These are phyloP conservation scores for fruit fly (Drosophila melanogaster) DNA, from an alignment of 1,140 invertebrate genomes.

Conservation along the genomic window DNA sequence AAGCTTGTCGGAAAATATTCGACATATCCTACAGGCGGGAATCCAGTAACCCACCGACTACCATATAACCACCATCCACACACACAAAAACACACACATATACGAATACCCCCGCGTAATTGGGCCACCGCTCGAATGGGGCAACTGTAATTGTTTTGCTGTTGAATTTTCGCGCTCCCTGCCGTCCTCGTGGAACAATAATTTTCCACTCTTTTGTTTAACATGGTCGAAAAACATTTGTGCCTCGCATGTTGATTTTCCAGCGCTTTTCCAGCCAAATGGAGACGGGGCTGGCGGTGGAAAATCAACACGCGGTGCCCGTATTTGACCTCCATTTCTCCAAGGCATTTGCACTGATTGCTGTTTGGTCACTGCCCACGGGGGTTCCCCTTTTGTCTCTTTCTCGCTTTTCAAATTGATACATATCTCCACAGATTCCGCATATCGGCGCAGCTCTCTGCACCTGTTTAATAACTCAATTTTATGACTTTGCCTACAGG, in stretches of 20 bases:
- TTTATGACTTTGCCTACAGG: slow-evolving; percentile 63
- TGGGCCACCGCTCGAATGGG: slow-evolving; percentile 60
- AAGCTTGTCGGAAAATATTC: slow-evolving; percentile 62
- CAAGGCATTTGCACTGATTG: slow-evolving; percentile 56
- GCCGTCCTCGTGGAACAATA: slow-evolving; percentile 31
- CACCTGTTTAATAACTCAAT: slow-evolving; percentile 79
- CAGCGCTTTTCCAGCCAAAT: slow-evolving; percentile 33
- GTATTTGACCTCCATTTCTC: slow-evolving; percentile 66
- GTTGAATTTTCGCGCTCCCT: slow-evolving; percentile 54
- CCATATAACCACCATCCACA: slow-evolving; percentile 1
- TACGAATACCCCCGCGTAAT: slow-evolving; percentile 34
- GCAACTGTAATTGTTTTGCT: slow-evolving; percentile 77
- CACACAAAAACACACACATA: background rate
- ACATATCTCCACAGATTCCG: slow-evolving; percentile 8
- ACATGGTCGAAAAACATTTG: slow-evolving; percentile 53
- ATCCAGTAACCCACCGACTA: background rate
- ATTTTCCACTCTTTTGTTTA: slow-evolving; percentile 55
- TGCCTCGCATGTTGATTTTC: slow-evolving; percentile 54
- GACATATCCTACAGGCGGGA: slow-evolving; percentile 47
- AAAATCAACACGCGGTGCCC: slow-evolving; percentile 29
- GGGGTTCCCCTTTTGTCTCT: slow-evolving; percentile 4
- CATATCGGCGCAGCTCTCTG: slow-evolving; percentile 15
- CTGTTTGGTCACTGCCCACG: slow-evolving; percentile 49
- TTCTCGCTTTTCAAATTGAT: slow-evolving; percentile 4
- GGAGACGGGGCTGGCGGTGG: background rate